Conservation (phyloP, 2,797 vertebrate species). For the Gadopsis marmoratus region DNA sequence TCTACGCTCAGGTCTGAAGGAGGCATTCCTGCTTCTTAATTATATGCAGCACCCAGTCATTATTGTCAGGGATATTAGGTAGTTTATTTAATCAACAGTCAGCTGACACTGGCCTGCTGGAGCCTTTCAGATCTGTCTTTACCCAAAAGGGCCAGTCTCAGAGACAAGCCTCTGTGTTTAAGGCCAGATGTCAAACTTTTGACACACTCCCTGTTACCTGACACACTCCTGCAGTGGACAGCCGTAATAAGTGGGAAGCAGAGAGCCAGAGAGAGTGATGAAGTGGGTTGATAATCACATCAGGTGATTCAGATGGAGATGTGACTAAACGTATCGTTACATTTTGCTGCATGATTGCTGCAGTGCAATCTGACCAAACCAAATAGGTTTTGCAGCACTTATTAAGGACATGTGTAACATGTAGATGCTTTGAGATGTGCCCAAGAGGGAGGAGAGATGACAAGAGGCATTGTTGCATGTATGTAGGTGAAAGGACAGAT, state of each 20-base stretch:
- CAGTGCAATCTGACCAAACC: neutral
- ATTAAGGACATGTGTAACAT: neutral
- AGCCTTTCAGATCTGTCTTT: constrained; percentile 66
- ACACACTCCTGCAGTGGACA: constrained; percentile 33
- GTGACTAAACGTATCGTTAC: neutral
- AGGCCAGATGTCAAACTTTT: constrained; percentile 58
- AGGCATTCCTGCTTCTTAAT: constrained; percentile 66
- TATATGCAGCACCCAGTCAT: constrained; percentile 50
- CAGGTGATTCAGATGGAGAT: neutral
- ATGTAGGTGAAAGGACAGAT: neutral
- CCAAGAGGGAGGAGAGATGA: neutral
- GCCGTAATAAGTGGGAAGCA: constrained; percentile 13
- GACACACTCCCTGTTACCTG: constrained; percentile 53
- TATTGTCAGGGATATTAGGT: constrained; percentile 74
- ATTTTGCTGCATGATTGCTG: neutral
- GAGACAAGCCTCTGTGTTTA: constrained; percentile 60
- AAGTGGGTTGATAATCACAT: neutral
- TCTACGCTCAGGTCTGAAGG: constrained; percentile 54
- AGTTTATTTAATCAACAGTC: constrained; percentile 76
- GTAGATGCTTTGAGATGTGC: neutral
- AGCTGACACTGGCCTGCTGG: constrained; percentile 50
- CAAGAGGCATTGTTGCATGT: neutral
- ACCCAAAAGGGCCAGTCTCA: constrained; percentile 55
- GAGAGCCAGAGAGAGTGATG: constrained; percentile 15
- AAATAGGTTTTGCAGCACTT: neutral